Percentiles rank a stretch among this genome's conserved stretches.
Evolutionary conservation across 2,888 invertebrate species (phyloP).

Genomic region (Nudaria mundana): DNA sequence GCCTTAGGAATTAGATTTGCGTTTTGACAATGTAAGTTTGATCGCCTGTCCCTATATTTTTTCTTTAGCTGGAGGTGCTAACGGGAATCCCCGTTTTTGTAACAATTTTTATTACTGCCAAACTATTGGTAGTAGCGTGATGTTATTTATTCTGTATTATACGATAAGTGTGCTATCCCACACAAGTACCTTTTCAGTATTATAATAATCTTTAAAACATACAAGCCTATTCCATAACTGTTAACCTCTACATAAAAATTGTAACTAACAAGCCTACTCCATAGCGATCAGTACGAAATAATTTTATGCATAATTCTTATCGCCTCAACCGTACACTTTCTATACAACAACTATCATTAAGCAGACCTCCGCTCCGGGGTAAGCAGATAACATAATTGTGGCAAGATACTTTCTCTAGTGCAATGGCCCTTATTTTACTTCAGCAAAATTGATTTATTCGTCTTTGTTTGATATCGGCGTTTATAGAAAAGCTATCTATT

Average conservation of each 20-base stretch:
- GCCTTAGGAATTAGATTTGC: too few species aligned
- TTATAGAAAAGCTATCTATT: not conserved
- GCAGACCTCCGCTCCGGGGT: conserved; percentile 34
- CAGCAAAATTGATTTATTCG: not conserved
- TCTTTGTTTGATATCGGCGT: not conserved
- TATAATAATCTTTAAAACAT: too few species aligned
- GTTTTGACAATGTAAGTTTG: too few species aligned
- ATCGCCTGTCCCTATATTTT: too few species aligned
- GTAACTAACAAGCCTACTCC: too few species aligned
- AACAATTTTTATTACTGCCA: too few species aligned
- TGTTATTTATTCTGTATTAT: too few species aligned
- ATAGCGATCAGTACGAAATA: not conserved
- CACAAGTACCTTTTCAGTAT: too few species aligned
- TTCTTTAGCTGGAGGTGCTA: too few species aligned
- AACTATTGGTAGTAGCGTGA: too few species aligned
- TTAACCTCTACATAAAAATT: not conserved
- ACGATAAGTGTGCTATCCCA: too few species aligned
- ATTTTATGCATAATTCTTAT: conserved; percentile 21
- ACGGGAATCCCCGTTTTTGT: too few species aligned
- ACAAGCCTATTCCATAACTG: not conserved
- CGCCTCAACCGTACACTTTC: conserved; percentile 42
- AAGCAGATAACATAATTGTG: conserved; percentile 43
- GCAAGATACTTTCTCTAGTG: conserved; percentile 41
- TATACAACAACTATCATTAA: conserved; percentile 53
- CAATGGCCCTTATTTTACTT: conserved; percentile 2